phyloP scores from a whole-genome alignment of 2,888 invertebrate species.

The Hypomecis punctinalis region DNA sequence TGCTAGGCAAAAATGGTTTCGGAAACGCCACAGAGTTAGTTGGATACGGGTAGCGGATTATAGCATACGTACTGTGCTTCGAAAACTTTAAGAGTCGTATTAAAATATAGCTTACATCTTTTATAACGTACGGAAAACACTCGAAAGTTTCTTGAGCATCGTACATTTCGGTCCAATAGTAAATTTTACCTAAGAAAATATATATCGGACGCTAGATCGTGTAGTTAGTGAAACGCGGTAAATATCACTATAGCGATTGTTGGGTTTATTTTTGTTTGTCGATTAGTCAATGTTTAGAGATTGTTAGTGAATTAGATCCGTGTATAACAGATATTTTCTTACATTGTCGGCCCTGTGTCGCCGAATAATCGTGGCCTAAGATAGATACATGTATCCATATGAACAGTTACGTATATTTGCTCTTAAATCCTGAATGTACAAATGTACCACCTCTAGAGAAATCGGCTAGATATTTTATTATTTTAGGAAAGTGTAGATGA shows the following conservation, averaged over 20 bases:
- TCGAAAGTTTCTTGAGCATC: conserved; percentile 30
- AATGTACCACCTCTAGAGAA: conserved; percentile 66
- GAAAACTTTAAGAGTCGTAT: conserved; percentile 35
- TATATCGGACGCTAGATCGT: conserved; percentile 70
- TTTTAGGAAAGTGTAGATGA: conserved; percentile 60
- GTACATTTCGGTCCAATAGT: conserved; percentile 41
- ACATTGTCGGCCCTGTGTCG: conserved; percentile 34
- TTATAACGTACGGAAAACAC: conserved; percentile 35
- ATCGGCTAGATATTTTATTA: conserved; percentile 62
- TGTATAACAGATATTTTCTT: conserved; percentile 39
- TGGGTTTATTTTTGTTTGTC: conserved; percentile 63
- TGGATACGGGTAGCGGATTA: conserved; percentile 52
- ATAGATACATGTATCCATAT: conserved; percentile 24
- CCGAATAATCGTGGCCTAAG: conserved; percentile 33
- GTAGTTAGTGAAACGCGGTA: conserved; percentile 71
- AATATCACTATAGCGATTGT: conserved; percentile 58
- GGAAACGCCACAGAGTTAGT: conserved; percentile 33
- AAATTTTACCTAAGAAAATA: conserved; percentile 58
- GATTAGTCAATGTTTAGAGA: conserved; percentile 72
- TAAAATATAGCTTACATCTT: conserved; percentile 36
- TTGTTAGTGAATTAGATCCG: conserved; percentile 60
- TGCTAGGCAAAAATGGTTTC: conserved; percentile 51
- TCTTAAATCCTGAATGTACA: conserved; percentile 81
- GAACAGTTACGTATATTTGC: conserved; percentile 51
- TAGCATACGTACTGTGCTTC: conserved; percentile 34